A percentile compares a stretch with the other conserved stretches of the same genome.
These are phyloP conservation scores for Aeoliscus strigatus DNA, from an alignment of 2,797 vertebrate genomes.

Conservation along the genomic window DNA sequence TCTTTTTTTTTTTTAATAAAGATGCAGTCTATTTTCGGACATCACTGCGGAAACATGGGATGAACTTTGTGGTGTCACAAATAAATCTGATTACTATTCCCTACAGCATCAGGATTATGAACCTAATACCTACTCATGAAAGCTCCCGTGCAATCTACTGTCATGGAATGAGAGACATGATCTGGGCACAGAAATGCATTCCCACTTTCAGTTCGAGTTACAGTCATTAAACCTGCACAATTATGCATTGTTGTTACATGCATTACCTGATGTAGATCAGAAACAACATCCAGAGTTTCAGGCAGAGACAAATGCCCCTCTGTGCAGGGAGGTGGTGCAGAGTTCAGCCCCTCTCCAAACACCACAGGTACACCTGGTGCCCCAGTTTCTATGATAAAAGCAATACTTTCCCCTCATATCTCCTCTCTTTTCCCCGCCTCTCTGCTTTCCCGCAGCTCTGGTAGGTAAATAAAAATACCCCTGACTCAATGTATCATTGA, in stretches of 20 bases:
- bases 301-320: conserved; percentile 16
- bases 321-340: conserved; percentile 19
- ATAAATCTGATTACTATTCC: conserved; percentile 59
- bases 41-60: conserved; percentile 22
- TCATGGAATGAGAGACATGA: conserved; percentile 21
- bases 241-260: conserved; percentile 19
- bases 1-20: conserved; percentile 10
- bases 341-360: conserved; percentile 30
- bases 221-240: conserved; percentile 17
- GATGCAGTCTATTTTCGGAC: conserved; percentile 41
- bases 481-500: conserved; percentile 20
- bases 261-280: conserved; percentile 23
- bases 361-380: conserved; percentile 29
- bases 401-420: conserved; percentile 19
- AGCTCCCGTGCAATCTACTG: conserved; percentile 37
- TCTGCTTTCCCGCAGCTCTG: conserved; percentile 39
- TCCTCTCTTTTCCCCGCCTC: conserved; percentile 21
- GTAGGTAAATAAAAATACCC: conserved; percentile 25
- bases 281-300: conserved; percentile 20
- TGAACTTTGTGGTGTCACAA: conserved; percentile 42
- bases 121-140: conserved; percentile 52
- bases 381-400: conserved; percentile 42
- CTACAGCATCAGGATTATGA: conserved; percentile 61
- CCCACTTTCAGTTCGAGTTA: conserved; percentile 14
- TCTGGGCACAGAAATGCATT: conserved; percentile 13